Percentiles rank a stretch among this genome's conserved stretches.
Conservation (phyloP, 2,113 vertebrate genomes). For the Probosciger aterrimus region DNA sequence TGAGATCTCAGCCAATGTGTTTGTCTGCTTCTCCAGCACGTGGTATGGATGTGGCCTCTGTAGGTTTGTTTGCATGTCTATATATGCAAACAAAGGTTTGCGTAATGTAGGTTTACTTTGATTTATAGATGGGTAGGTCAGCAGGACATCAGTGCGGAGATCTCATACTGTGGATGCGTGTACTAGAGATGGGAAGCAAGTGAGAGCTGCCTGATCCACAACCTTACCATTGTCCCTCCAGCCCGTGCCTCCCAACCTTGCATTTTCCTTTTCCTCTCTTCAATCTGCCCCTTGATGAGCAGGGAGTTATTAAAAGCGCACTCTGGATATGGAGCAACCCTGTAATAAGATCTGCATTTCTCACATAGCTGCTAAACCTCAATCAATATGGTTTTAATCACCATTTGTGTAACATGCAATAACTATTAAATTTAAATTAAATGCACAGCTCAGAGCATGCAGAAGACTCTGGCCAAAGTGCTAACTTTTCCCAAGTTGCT, state of each 20-base stretch:
- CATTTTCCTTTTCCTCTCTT: background rate
- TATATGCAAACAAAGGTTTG: background rate
- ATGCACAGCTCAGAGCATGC: background rate
- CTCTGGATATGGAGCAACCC: background rate
- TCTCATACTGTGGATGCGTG: fast-evolving
- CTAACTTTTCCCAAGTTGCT: background rate
- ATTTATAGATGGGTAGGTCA: background rate
- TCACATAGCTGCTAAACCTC: conserved; percentile 26
- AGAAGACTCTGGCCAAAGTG: background rate
- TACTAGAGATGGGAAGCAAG: fast-evolving
- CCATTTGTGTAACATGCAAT: background rate
- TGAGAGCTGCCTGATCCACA: background rate
- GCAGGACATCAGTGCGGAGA: background rate
- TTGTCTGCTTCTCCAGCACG: background rate
- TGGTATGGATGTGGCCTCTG: background rate
- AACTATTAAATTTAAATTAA: conserved; percentile 6
- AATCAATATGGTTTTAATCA: conserved; percentile 13
- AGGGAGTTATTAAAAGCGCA: background rate
- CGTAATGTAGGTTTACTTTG: background rate
- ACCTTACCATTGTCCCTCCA: background rate
- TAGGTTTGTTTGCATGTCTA: background rate
- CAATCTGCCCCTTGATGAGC: background rate
- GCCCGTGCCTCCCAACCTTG: background rate
- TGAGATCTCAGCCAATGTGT: background rate
- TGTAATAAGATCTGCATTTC: background rate